Percentiles rank a stretch among this genome's conserved stretches.
Evolutionary conservation across 1,140 invertebrate species (phyloP).

Genomic region (Aethina tumida): DNA sequence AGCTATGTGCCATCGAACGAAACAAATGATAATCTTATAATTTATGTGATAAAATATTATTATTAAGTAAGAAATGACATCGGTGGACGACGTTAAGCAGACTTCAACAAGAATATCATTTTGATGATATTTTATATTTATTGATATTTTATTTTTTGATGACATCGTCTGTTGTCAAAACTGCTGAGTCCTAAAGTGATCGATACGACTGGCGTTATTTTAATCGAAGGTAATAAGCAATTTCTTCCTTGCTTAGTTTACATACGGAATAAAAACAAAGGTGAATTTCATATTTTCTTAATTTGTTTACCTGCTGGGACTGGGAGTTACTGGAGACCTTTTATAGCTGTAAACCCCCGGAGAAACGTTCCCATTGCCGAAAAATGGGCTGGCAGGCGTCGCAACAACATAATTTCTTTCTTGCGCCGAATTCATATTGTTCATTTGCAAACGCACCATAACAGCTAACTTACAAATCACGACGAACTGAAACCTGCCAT

Average conservation of each 20-base stretch:
- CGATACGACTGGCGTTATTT: constrained; percentile 2
- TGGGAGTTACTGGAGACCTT: constrained; percentile 10
- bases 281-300: neutral
- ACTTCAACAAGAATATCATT: too few species aligned
- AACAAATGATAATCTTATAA: too few species aligned
- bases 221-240: neutral
- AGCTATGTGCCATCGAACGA: too few species aligned
- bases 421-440: constrained; percentile 2
- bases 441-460: constrained; percentile 13
- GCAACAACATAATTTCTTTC: constrained; percentile 1
- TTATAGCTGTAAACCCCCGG: constrained; percentile 11
- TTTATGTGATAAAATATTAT: too few species aligned
- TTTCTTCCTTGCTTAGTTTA: neutral
- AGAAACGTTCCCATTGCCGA: constrained; percentile 3
- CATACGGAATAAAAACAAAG: neutral
- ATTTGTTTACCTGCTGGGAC: constrained; percentile 8
- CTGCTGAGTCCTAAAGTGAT: neutral
- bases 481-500: constrained; percentile 4
- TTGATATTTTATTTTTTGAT: constrained; percentile 6
- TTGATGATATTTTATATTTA: neutral
- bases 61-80: too few species aligned
- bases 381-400: neutral
- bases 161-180: constrained; percentile 1
- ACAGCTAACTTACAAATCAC: constrained; percentile 9
- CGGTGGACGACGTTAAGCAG: too few species aligned